These are phyloP conservation scores for Ceratoteleas bidentatus DNA, from an alignment of 1,140 invertebrate genomes.

Conservation along the genomic window DNA sequence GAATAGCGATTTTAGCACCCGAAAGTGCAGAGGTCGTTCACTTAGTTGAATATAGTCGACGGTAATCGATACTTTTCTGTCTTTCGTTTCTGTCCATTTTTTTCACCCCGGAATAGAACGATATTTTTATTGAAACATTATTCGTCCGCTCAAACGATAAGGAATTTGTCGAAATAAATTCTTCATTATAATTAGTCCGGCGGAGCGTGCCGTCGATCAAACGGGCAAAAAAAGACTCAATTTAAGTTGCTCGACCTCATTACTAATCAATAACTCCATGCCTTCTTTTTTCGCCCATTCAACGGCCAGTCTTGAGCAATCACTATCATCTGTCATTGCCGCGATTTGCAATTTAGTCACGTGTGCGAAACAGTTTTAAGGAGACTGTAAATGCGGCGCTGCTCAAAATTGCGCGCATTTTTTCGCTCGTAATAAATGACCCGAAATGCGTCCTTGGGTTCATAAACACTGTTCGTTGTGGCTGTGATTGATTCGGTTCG, in stretches of 20 bases:
- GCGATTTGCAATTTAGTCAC: slow-evolving; percentile 61
- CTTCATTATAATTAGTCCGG: slow-evolving; percentile 23
- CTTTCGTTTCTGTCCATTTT: neutral
- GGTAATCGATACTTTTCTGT: no score
- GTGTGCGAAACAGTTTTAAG: slow-evolving; percentile 60
- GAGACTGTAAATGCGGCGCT: slow-evolving; percentile 35
- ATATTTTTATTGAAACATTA: slow-evolving; percentile 1
- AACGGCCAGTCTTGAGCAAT: slow-evolving; percentile 51
- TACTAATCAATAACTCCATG: slow-evolving; percentile 56
- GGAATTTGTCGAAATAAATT: slow-evolving; percentile 3
- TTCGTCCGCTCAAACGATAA: neutral
- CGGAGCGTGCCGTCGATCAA: neutral
- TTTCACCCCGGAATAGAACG: slow-evolving; percentile 5
- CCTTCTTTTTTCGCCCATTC: slow-evolving; percentile 37
- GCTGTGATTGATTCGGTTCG: slow-evolving; percentile 29
- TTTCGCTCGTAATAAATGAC: slow-evolving; percentile 51
- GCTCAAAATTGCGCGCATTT: slow-evolving; percentile 42
- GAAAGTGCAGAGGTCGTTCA: no score
- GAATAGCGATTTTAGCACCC: no score
- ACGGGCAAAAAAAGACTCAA: slow-evolving; percentile 12
- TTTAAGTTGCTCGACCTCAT: slow-evolving; percentile 20
- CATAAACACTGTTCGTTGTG: slow-evolving; percentile 40
- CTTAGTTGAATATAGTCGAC: no score
- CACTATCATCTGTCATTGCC: slow-evolving; percentile 48
- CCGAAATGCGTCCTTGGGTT: slow-evolving; percentile 13